These are phyloP conservation scores for Butorides virescens DNA, from an alignment of 2,113 vertebrate genomes.

Conservation along the genomic window DNA sequence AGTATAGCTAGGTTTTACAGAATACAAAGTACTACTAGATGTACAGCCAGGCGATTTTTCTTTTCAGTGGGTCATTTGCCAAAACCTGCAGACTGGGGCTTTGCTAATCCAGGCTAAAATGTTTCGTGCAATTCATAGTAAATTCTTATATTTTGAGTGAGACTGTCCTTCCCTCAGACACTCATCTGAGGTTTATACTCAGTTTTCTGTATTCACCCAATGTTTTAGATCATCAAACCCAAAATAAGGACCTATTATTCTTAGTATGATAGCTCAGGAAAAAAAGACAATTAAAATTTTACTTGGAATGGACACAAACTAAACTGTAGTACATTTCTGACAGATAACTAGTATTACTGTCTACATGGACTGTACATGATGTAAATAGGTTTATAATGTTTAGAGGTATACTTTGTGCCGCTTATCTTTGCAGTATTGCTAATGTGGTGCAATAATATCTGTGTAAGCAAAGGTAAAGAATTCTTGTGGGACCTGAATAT, in stretches of 20 bases:
- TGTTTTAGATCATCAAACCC: neutral
- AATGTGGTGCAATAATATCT: neutral
- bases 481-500: neutral
- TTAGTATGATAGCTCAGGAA: neutral
- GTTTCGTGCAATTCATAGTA: neutral
- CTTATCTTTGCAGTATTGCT: neutral
- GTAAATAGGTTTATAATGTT: neutral
- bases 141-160: neutral
- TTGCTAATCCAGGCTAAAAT: neutral
- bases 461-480: neutral
- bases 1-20: neutral
- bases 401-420: neutral
- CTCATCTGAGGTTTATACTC: neutral
- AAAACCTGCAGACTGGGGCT: neutral
- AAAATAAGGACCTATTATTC: neutral
- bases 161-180: neutral
- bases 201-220: neutral
- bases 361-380: neutral
- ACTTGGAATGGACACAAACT: neutral
- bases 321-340: neutral
- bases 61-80: neutral
- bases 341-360: neutral
- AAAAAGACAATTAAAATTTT: neutral
- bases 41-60: neutral
- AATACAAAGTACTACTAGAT: neutral